These are phyloP conservation scores for Montipora capitata DNA, from an alignment of 92 coral and sea anemone genomes.

Conservation along the genomic window DNA sequence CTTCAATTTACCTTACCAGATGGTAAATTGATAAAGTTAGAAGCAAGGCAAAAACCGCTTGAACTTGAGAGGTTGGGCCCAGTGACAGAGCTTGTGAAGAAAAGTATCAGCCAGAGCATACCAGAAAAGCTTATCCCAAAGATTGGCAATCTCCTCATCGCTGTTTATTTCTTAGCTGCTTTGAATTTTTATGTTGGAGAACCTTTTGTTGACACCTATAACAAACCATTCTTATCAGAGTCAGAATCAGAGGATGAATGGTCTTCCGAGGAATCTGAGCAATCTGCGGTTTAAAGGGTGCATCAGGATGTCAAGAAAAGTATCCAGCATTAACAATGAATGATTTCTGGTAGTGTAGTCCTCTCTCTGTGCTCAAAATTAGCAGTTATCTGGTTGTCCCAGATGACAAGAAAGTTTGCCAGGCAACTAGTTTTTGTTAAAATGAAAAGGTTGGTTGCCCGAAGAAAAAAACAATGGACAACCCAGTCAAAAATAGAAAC, in stretches of 20 bases:
- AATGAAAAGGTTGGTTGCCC: too few relatives aligned
- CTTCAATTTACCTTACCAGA: conserved; percentile 51
- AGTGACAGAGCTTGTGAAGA: conserved; percentile 52
- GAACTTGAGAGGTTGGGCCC: conserved; percentile 47
- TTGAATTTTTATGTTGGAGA: conserved; percentile 29
- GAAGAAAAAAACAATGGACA: too few relatives aligned
- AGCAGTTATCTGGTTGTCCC: too few relatives aligned
- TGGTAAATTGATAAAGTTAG: conserved; percentile 10
- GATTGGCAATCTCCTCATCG: conserved; percentile 52
- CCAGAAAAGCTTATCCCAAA: conserved; percentile 42
- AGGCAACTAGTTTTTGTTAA: too few relatives aligned
- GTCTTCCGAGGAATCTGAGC: not conserved
- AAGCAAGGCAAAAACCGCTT: not conserved
- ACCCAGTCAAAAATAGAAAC: too few relatives aligned
- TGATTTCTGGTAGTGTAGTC: too few relatives aligned
- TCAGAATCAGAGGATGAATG: conserved; percentile 16
- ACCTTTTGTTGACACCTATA: conserved; percentile 1
- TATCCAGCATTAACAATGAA: too few relatives aligned
- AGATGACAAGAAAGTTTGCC: too few relatives aligned
- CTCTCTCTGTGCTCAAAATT: too few relatives aligned
- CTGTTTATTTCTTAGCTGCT: conserved; percentile 44
- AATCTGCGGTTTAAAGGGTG: not conserved
- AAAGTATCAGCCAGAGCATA: conserved; percentile 39
- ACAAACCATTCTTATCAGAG: not conserved
- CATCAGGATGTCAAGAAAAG: too few relatives aligned